phyloP scores from a whole-genome alignment of 2,797 vertebrate genomes.

The Cacajao melanocephalus region DNA sequence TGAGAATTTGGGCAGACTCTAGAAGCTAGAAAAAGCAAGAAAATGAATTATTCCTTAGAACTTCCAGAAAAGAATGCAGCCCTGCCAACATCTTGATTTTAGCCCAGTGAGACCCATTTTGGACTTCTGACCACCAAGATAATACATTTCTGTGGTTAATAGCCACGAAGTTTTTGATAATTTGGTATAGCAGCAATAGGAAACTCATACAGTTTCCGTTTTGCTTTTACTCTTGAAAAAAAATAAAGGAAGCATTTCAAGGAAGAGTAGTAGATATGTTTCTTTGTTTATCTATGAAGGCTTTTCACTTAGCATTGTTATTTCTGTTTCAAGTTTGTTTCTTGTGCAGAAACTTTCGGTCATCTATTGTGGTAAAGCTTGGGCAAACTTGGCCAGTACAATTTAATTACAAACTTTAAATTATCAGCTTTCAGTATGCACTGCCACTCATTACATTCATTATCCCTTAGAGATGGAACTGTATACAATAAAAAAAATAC shows the following conservation, averaged over 20 bases:
- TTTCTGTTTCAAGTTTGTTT: neutral
- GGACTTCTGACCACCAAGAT: neutral
- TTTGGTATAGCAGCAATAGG: neutral
- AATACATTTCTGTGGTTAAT: neutral
- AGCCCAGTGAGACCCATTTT: neutral
- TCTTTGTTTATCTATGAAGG: neutral
- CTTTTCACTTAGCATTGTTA: neutral
- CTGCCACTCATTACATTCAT: neutral
- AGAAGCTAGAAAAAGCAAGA: neutral
- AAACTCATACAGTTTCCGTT: neutral
- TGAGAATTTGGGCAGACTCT: neutral
- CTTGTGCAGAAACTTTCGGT: neutral
- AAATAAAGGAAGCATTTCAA: neutral
- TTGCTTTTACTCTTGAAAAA: slow-evolving; percentile 13
- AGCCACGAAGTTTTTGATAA: neutral
- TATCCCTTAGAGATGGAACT: neutral
- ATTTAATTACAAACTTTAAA: neutral
- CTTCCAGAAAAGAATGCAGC: neutral
- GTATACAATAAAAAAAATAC: neutral
- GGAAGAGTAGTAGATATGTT: neutral
- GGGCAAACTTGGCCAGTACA: neutral
- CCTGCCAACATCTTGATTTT: neutral
- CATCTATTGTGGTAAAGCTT: neutral
- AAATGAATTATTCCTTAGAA: neutral
- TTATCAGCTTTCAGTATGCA: neutral